phyloP scores from a whole-genome alignment of 2,888 invertebrate species.

The Ennomos fuscantarius region DNA sequence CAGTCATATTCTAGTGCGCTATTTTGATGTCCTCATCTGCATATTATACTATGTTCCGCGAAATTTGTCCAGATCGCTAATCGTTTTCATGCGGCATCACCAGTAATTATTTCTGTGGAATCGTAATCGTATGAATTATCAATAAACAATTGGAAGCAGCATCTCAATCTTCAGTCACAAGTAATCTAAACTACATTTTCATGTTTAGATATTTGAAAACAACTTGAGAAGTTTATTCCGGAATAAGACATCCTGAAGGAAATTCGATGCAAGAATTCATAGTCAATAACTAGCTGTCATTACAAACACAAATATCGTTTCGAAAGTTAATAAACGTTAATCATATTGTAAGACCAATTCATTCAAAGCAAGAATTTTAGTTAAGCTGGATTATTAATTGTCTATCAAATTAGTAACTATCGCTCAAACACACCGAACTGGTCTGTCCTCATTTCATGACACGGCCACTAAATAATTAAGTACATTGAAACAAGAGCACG shows the following conservation, averaged over 20 bases:
- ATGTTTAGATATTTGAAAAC: too few relatives aligned
- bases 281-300: constrained; percentile 7
- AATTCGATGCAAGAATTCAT: too few relatives aligned
- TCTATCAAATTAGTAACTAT: constrained; percentile 23
- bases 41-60: constrained; percentile 37
- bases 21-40: constrained; percentile 33
- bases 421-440: constrained; percentile 28
- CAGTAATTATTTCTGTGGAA: neutral
- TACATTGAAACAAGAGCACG: constrained; percentile 66
- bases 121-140: too few relatives aligned
- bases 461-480: constrained; percentile 66
- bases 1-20: constrained; percentile 48
- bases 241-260: too few relatives aligned
- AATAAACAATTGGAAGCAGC: too few relatives aligned
- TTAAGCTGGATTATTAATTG: constrained; percentile 21
- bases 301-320: constrained; percentile 8
- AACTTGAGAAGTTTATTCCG: too few relatives aligned
- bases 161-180: too few relatives aligned
- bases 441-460: constrained; percentile 55
- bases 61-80: constrained; percentile 13
- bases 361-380: constrained; percentile 18
- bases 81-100: neutral
- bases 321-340: constrained; percentile 11
- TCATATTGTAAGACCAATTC: constrained; percentile 14
- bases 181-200: too few relatives aligned